Base-by-base conservation (phyloP, 2,888 invertebrate genomes). In the Tubulanus polymorphus region DNA sequence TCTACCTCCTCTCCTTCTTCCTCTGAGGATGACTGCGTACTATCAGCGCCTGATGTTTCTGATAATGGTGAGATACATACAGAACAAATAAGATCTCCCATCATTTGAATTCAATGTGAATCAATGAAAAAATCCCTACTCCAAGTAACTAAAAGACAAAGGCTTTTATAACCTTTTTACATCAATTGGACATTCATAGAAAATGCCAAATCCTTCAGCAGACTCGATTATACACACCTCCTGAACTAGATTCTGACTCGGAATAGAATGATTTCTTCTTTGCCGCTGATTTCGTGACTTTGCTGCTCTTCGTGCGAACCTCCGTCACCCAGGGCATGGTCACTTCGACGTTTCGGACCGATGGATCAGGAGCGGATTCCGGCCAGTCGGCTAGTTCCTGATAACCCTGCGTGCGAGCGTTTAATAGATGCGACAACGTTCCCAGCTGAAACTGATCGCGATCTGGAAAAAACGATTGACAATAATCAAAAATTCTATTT, bases 391-490 rank as follows among this genome's bases (percentile, higher is more conserved):
- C 94, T 65, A 99, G 83, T 56, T 93, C 86, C 61, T 90, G 87
- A 82, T 99, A 99, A 3, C 93, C 95, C 35, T 82, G 84, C 1
- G 94, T 91, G 56, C 88, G 84, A 68, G 85, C 83, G 70, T 95
- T 94, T 57, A 97, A 84, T 76, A 93, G 92, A 81, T 96, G 96
- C 0, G 97, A 96, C 53, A 99, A 81, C 0, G 95, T 92, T 1
- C 97, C 96, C 70, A 99, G 82, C 67, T 96, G 95, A 79, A 88
- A 93, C 69, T 89, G 87, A 76, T 90, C 90, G 37, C 90, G 85
- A 69, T 89, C 90, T 88, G 76, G 27, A 53, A 58, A 53, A n/a
- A n/a, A n/a, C n/a, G n/a, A n/a, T n/a, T n/a, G n/a, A n/a, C n/a
- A n/a, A n/a, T n/a, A n/a, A n/a, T n/a, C n/a, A n/a, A n/a, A n/a